phyloP scores from a whole-genome alignment of 2,113 vertebrate genomes.

The Emydura subglobosa region DNA sequence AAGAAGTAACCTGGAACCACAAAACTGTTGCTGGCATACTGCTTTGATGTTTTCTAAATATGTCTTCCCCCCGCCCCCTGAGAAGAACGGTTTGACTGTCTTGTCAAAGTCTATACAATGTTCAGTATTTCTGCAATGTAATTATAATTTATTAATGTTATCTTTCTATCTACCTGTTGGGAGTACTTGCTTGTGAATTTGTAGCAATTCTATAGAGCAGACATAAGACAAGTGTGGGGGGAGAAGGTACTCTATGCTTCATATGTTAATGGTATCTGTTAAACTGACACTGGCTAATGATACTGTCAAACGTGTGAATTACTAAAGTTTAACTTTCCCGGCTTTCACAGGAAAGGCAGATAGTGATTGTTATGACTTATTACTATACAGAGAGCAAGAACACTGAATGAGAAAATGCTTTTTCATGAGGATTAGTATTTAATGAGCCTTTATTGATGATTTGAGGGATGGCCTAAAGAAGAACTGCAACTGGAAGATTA shows the following conservation, averaged over 20 bases:
- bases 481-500: constrained; percentile 31
- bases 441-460: constrained; percentile 35
- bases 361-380: constrained; percentile 25
- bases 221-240: background rate
- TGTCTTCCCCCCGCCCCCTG: background rate
- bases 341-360: constrained; percentile 21
- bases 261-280: background rate
- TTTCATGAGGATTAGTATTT: constrained; percentile 54
- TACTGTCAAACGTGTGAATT: background rate
- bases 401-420: constrained; percentile 15
- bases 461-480: background rate
- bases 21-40: background rate
- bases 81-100: background rate
- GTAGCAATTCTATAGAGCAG: background rate
- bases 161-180: background rate
- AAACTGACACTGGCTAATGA: background rate
- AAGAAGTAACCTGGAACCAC: background rate
- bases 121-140: background rate
- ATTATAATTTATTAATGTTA: background rate
- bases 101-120: background rate
- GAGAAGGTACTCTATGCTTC: fast-evolving
- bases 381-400: constrained; percentile 45
- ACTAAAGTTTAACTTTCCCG: constrained; percentile 22
- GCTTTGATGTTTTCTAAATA: background rate
- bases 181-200: background rate